Evolutionary conservation across 2,113 vertebrate species (phyloP).

Genomic region (Spheniscus mendiculus): DNA sequence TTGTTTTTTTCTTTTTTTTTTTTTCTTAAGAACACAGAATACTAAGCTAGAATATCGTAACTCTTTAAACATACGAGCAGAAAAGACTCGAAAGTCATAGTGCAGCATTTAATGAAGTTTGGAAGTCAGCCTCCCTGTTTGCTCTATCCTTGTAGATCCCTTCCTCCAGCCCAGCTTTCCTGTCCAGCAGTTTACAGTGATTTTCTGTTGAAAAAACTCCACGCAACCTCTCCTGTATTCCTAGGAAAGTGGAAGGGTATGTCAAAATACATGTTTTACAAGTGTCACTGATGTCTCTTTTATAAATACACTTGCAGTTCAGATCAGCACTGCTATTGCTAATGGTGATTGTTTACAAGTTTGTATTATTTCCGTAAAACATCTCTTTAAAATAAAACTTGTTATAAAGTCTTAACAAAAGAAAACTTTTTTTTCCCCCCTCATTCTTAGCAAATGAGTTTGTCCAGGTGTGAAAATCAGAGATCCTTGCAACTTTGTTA

Average conservation of each 20-base stretch:
- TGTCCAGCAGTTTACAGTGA: background rate
- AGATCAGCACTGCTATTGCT: background rate
- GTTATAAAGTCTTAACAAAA: background rate
- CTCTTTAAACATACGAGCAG: background rate
- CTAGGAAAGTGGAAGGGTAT: background rate
- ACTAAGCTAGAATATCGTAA: background rate
- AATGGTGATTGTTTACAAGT: background rate
- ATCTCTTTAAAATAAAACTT: background rate
- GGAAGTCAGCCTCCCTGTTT: background rate
- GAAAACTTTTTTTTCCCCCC: rapidly evolving
- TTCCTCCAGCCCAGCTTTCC: background rate
- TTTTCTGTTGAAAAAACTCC: background rate
- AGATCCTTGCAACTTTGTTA: background rate
- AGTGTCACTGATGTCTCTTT: background rate
- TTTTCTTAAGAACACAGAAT: background rate
- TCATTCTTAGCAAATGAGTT: background rate
- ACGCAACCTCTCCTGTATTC: background rate
- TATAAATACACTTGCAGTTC: background rate
- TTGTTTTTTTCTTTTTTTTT: background rate
- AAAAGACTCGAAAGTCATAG: background rate
- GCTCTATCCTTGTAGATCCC: background rate
- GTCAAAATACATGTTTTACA: background rate
- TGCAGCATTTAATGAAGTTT: background rate
- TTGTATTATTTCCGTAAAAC: background rate
- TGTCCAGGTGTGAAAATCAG: background rate